These are phyloP conservation scores for Bubalus kerabau DNA, from an alignment of 2,113 vertebrate species.

Conservation along the genomic window DNA sequence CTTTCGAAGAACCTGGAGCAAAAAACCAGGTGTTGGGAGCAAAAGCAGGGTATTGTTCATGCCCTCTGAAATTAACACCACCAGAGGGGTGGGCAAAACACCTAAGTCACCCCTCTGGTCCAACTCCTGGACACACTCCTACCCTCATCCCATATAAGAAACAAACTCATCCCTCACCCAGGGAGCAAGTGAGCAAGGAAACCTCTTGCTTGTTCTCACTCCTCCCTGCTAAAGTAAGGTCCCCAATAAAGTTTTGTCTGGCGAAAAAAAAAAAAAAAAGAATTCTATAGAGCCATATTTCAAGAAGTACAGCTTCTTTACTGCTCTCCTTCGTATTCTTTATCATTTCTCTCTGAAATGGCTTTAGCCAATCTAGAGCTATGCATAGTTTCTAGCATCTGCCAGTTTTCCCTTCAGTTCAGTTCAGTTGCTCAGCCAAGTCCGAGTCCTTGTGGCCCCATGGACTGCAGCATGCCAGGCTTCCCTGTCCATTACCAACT, in stretches of 20 bases:
- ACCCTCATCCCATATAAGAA: neutral
- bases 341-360: neutral
- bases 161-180: neutral
- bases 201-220: neutral
- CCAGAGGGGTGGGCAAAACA: neutral
- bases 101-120: neutral
- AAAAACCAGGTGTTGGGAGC: neutral
- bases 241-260: neutral
- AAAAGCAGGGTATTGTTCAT: neutral
- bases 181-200: neutral
- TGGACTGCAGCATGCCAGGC: neutral
- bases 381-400: neutral
- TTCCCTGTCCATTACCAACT: neutral
- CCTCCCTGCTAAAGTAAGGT: neutral
- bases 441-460: rapidly evolving
- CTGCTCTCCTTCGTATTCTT: neutral
- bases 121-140: neutral
- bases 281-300: neutral
- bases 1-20: neutral
- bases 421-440: neutral
- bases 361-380: neutral
- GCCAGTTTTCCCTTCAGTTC: neutral
- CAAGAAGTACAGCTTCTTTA: neutral
- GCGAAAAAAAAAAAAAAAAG: neutral
- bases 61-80: neutral